Evolutionary conservation across 2,888 invertebrate genomes (phyloP).

Genomic region (Pristionchus exspectatus): DNA sequence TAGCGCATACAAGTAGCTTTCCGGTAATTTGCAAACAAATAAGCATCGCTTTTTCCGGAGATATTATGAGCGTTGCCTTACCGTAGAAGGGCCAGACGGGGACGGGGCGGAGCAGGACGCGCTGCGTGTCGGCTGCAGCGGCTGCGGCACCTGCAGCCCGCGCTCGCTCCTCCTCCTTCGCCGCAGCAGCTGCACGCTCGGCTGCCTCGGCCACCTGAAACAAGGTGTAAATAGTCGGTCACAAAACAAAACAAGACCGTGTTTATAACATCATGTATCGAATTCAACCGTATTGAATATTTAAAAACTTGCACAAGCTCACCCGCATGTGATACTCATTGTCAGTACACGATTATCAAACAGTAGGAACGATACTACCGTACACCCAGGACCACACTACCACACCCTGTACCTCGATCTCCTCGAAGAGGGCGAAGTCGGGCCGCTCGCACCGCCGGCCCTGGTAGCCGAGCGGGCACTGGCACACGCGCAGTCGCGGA

Average conservation of each 20-base stretch:
- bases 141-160: neutral
- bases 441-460: neutral
- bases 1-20: no score
- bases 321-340: no score
- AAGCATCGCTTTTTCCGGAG: no score
- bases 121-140: neutral
- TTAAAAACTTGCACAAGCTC: no score
- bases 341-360: no score
- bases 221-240: no score
- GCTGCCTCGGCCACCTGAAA: neutral
- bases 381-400: neutral
- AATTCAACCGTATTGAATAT: no score
- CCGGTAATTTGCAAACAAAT: no score
- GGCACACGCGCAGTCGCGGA: neutral
- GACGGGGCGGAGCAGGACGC: neutral
- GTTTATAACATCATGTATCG: no score
- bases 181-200: neutral
- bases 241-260: no score
- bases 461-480: conserved; percentile 18
- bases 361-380: neutral
- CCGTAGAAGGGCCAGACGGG: conserved; percentile 40
- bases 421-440: conserved; percentile 22
- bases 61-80: no score
- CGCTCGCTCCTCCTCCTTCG: neutral
- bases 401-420: conserved; percentile 1